phyloP scores from a whole-genome alignment of 2,888 invertebrate species.

The Rambutsinella grinnellia region DNA sequence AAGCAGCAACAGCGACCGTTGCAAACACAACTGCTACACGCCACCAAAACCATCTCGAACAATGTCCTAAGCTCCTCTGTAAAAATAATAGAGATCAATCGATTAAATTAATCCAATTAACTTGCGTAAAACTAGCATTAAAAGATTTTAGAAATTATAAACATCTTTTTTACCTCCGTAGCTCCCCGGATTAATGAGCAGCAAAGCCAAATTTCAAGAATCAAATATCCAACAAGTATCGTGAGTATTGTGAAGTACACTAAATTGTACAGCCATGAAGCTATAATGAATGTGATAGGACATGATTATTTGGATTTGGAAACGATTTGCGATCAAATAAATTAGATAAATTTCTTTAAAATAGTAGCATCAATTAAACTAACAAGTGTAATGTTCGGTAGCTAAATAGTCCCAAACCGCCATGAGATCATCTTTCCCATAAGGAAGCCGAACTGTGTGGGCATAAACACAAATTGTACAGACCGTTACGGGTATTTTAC shows the following conservation, averaged over 20 bases:
- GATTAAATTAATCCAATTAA: too few species aligned
- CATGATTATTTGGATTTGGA: too few species aligned
- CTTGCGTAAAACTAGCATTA: neutral
- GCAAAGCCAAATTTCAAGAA: slow-evolving; percentile 57
- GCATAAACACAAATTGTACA: too few species aligned
- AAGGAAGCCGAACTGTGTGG: slow-evolving; percentile 17
- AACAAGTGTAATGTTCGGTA: slow-evolving; percentile 39
- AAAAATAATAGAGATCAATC: slow-evolving; percentile 14
- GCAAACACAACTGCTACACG: slow-evolving; percentile 25
- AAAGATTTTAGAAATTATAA: slow-evolving; percentile 3
- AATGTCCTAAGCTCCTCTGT: slow-evolving; percentile 43
- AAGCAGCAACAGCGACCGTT: slow-evolving; percentile 25
- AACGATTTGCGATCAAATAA: neutral
- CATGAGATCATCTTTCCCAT: slow-evolving; percentile 47
- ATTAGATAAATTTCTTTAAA: neutral
- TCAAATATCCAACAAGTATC: slow-evolving; percentile 45
- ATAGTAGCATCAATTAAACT: neutral
- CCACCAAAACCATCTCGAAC: slow-evolving; percentile 58
- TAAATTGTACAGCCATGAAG: slow-evolving; percentile 39
- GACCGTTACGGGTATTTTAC: too few species aligned
- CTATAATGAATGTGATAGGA: neutral
- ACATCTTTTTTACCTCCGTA: slow-evolving; percentile 38
- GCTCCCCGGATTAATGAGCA: slow-evolving; percentile 53
- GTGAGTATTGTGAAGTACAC: slow-evolving; percentile 44
- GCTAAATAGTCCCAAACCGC: slow-evolving; percentile 48